Base-by-base conservation (phyloP, 1,140 invertebrate genomes). In the Ericerus pela region DNA sequence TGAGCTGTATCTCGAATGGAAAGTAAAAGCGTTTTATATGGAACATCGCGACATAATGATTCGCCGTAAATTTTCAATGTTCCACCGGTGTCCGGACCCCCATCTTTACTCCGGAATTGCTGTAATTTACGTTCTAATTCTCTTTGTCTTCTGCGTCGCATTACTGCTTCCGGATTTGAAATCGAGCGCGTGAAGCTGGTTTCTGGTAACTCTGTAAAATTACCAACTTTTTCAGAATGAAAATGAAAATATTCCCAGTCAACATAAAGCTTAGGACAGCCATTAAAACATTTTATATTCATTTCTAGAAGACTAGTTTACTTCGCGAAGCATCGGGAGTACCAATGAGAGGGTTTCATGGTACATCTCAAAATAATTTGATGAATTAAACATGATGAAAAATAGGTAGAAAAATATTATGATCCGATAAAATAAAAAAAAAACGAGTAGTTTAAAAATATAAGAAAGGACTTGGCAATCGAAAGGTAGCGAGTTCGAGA, bases 141-240 rank as follows among this genome's bases (percentile, higher is more conserved):
- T 69, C 96, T 91, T 66, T 98, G 93, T n/a, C 96, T 73, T 56
- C 94, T 75, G 30, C 95, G 78, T 58, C 93, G 78, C 96, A 99
- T 98, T 55, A 99, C 96, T 55, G 93, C 92, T 75, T 99, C 96
- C 10, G 96, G 96, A 76, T 99, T 99, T 52, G 93, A 97, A 67
- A 99, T 98, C 60, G 91, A 96, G 59, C 96, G 76, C 16, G 94
- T 98, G 70, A 99, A 99, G 67, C 88, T 94, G 26, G 92, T 96
- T 74, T 97, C 93, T 20, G 95, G 95, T 59, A 98, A 72, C 75
- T 98, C 94, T 86, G 70, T 27, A 70, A 70, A 62, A 60, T 62
- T 61, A 58, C 8, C 29, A 51, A 60, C 11, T 26, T 18, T 30
- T 55, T 8, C 24, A 58, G 1, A 61, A 31, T 30, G 51, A 18